These are phyloP conservation scores for Etheostoma cragini DNA, from an alignment of 2,113 vertebrate genomes.

Conservation along the genomic window DNA sequence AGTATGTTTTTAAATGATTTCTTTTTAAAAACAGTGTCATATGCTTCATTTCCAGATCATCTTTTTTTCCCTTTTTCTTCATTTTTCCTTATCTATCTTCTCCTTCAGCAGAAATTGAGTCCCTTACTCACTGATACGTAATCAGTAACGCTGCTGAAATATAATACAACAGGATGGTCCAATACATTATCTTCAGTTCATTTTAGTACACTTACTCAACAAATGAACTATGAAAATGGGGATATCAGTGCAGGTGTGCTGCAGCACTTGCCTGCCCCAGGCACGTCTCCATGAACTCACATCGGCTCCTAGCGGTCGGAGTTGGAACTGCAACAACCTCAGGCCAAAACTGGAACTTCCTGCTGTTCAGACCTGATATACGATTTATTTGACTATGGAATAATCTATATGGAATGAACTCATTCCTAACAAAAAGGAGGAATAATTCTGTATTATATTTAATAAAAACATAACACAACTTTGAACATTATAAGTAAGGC, in stretches of 20 bases:
- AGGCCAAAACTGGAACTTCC: not conserved
- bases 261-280: constrained; percentile 32
- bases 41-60: not conserved
- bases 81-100: not conserved
- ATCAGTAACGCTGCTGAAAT: not conserved
- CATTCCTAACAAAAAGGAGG: too few species aligned
- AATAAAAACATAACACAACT: not conserved
- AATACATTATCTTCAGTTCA: not conserved
- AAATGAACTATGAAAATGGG: not conserved
- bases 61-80: too few species aligned
- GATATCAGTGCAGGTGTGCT: constrained; percentile 28
- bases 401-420: too few species aligned
- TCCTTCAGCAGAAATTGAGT: not conserved
- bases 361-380: not conserved
- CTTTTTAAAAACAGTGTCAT: not conserved
- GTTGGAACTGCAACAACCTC: constrained; percentile 49
- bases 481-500: not conserved
- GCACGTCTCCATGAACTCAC: constrained; percentile 65
- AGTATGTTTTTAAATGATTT: not conserved
- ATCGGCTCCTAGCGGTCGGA: constrained; percentile 78
- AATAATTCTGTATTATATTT: not conserved
- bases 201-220: not conserved
- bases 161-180: not conserved
- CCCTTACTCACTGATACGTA: not conserved
- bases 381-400: not conserved